Percentiles rank a stretch among this genome's conserved stretches.
Evolutionary conservation across 1,140 invertebrate genomes (phyloP).

Genomic region (Hydropsyche tenuis): DNA sequence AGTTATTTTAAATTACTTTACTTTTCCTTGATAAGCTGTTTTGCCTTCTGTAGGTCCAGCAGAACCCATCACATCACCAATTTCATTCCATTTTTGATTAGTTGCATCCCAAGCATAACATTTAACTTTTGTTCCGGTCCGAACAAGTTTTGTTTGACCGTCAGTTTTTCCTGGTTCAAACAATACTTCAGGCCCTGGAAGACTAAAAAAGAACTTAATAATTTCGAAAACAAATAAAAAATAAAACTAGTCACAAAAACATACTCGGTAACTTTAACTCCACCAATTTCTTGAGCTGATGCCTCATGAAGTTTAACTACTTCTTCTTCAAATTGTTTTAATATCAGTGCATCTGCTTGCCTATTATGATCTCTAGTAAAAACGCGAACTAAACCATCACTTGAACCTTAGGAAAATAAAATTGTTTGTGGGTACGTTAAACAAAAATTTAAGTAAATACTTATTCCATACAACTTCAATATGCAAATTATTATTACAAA

Average conservation of each 20-base stretch:
- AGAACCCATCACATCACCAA: conserved; percentile 90
- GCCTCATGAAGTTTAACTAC: conserved; percentile 66
- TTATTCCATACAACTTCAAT: not conserved
- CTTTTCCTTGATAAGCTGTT: conserved; percentile 80
- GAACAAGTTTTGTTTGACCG: conserved; percentile 86
- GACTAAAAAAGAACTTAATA: conserved; percentile 56
- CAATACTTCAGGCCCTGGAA: conserved; percentile 80
- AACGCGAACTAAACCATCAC: conserved; percentile 85
- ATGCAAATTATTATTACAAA: conserved; percentile 37
- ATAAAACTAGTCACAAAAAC: conserved; percentile 49
- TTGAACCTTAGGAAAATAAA: conserved; percentile 62
- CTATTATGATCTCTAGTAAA: conserved; percentile 76
- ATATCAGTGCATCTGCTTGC: conserved; percentile 68
- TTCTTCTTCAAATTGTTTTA: conserved; percentile 76
- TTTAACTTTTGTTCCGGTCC: conserved; percentile 71
- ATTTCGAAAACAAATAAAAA: not conserved
- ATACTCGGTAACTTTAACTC: conserved; percentile 82
- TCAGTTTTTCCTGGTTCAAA: conserved; percentile 79
- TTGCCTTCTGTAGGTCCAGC: conserved; percentile 74
- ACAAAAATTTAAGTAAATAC: conserved; percentile 41
- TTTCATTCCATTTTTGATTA: conserved; percentile 78
- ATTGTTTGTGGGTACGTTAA: too few species aligned
- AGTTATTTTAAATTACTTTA: not conserved
- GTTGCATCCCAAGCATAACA: conserved; percentile 82
- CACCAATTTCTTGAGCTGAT: conserved; percentile 73